A percentile compares a stretch with the other conserved stretches of the same genome.
These are phyloP conservation scores for Papilio polytes DNA, from an alignment of 1,140 invertebrate species.

Conservation along the genomic window DNA sequence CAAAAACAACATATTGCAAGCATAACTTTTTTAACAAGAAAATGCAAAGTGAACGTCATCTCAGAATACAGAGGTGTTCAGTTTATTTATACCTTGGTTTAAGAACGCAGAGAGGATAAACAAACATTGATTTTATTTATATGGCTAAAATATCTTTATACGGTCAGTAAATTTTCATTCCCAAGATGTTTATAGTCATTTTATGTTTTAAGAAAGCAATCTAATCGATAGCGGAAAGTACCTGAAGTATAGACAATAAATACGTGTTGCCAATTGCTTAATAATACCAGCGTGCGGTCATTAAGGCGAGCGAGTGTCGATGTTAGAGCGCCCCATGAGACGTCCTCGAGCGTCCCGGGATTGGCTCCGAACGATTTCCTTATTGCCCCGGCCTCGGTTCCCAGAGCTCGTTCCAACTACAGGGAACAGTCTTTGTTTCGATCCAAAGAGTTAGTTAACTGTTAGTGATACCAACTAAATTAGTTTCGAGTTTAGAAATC, in stretches of 20 bases:
- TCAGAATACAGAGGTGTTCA: too few relatives aligned
- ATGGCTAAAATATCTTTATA: background rate
- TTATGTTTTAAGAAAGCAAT: conserved; percentile 22
- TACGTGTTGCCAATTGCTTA: conserved; percentile 38
- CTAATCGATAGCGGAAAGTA: background rate
- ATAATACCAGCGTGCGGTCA: conserved; percentile 39
- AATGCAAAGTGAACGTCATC: background rate
- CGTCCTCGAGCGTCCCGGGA: conserved; percentile 22
- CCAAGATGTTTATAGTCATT: background rate
- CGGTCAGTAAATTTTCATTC: background rate
- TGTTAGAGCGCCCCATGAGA: background rate
- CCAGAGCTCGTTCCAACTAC: conserved; percentile 57
- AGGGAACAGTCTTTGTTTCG: conserved; percentile 58
- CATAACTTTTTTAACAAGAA: background rate
- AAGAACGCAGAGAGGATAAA: background rate
- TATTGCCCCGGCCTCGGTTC: conserved; percentile 59
- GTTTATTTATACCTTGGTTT: background rate
- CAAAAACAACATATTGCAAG: background rate
- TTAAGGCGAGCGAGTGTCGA: conserved; percentile 46
- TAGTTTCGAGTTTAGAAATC: conserved; percentile 44
- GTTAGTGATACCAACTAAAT: conserved; percentile 46
- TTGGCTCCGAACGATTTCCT: conserved; percentile 58
- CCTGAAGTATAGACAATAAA: conserved; percentile 21
- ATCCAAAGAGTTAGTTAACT: conserved; percentile 56
- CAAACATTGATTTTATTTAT: background rate